Evolutionary conservation across 2,888 invertebrate species (phyloP).

Genomic region (Meandrusa payeni): DNA sequence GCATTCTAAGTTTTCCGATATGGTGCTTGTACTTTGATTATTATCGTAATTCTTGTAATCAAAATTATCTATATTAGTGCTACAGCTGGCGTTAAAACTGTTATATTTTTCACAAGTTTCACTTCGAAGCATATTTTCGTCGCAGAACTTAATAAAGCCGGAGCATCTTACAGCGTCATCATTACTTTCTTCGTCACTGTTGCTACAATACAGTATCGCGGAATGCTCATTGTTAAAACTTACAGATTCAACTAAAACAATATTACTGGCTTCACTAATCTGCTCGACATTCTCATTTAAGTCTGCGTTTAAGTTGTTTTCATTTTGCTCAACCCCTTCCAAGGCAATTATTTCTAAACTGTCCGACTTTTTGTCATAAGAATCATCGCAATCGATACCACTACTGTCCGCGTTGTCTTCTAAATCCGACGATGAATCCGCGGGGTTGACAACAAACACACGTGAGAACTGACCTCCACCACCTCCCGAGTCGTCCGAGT

Average conservation of each 20-base stretch:
- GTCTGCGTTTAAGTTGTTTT: constrained; percentile 43
- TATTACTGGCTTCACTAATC: constrained; percentile 45
- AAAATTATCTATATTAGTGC: constrained; percentile 50
- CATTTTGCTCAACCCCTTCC: constrained; percentile 50
- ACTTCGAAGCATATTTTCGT: constrained; percentile 71
- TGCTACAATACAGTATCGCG: constrained; percentile 48
- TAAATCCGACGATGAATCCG: constrained; percentile 81
- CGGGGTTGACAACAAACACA: constrained; percentile 85
- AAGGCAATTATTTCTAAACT: constrained; percentile 61
- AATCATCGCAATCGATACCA: constrained; percentile 83
- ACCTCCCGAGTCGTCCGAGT: constrained; percentile 78
- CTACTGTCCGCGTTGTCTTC: constrained; percentile 81
- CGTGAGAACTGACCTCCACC: constrained; percentile 82
- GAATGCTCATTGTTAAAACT: constrained; percentile 61
- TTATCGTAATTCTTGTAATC: constrained; percentile 53
- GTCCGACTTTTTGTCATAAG: constrained; percentile 77
- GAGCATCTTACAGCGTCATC: constrained; percentile 43
- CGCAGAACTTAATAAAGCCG: constrained; percentile 59
- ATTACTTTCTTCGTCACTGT: constrained; percentile 43
- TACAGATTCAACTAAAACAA: constrained; percentile 61
- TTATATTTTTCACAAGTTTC: constrained; percentile 69
- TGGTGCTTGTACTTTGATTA: constrained; percentile 49
- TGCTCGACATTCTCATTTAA: constrained; percentile 42
- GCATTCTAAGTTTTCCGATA: constrained; percentile 59
- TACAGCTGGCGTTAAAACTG: constrained; percentile 66